These are phyloP conservation scores for Drepana arcuata DNA, from an alignment of 1,140 invertebrate genomes.

Conservation along the genomic window DNA sequence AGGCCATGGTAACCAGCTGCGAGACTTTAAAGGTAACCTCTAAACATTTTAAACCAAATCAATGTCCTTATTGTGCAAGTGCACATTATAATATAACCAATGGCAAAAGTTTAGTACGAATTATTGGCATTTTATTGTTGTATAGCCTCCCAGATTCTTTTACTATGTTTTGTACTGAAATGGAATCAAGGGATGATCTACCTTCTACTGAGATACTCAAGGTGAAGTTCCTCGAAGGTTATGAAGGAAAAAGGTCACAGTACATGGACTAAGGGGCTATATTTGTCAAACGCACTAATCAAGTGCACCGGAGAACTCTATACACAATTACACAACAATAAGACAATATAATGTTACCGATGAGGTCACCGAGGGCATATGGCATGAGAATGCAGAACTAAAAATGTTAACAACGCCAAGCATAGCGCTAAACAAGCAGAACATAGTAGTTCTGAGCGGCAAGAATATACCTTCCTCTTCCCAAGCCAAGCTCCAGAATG, in stretches of 20 bases:
- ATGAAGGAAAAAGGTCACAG: constrained; percentile 11
- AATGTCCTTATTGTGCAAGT: no score
- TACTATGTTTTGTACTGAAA: constrained; percentile 18
- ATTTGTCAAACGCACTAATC: constrained; percentile 3
- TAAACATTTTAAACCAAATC: no score
- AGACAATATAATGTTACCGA: constrained; percentile 12
- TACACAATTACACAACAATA: constrained; percentile 8
- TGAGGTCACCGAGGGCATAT: constrained; percentile 18
- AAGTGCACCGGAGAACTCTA: no score
- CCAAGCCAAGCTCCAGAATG: no score
- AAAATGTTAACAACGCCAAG: constrained; percentile 9
- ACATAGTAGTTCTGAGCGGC: constrained; percentile 1
- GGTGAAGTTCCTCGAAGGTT: constrained; percentile 20
- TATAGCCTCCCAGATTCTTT: constrained; percentile 21
- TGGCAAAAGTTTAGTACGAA: no score
- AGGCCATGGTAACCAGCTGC: no score
- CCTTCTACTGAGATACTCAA: constrained; percentile 16
- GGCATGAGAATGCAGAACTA: constrained; percentile 16
- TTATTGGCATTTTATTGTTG: constrained; percentile 17
- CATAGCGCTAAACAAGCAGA: constrained; percentile 12
- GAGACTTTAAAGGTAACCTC: no score
- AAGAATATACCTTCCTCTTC: constrained; percentile 2
- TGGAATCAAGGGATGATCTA: constrained; percentile 20
- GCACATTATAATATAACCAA: no score
- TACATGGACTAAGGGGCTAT: constrained; percentile 12